A percentile compares a stretch with the other conserved stretches of the same genome.
Evolutionary conservation across 1,140 invertebrate species (phyloP).

Genomic region (Homarus americanus): DNA sequence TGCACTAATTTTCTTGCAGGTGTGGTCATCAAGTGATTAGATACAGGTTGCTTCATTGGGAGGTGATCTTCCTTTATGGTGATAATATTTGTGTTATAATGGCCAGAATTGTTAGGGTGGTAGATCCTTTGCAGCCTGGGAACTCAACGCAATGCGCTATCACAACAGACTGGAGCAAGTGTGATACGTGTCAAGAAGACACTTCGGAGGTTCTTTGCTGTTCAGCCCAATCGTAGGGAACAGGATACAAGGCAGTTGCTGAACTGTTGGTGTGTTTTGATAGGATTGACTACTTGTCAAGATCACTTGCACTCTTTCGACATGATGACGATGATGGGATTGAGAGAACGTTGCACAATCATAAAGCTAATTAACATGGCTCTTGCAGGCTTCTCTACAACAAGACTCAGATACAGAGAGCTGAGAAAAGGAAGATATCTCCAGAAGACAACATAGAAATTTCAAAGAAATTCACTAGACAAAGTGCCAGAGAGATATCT

Average conservation of each 20-base stretch:
- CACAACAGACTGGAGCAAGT: slow-evolving; percentile 10
- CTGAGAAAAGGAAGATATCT: neutral
- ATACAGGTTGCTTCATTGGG: neutral
- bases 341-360: slow-evolving; percentile 21
- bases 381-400: slow-evolving; percentile 19
- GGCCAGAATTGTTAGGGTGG: neutral
- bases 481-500: slow-evolving; percentile 5
- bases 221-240: neutral
- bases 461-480: slow-evolving; percentile 1
- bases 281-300: slow-evolving; percentile 15
- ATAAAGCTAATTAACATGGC: slow-evolving; percentile 36
- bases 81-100: neutral
- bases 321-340: slow-evolving; percentile 8
- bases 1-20: neutral
- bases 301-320: neutral
- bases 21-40: neutral
- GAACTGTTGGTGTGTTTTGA: neutral
- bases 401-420: slow-evolving; percentile 21
- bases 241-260: slow-evolving; percentile 5
- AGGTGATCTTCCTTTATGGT: neutral
- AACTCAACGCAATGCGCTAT: neutral
- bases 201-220: slow-evolving; percentile 4
- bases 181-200: neutral
- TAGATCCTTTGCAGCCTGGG: neutral
- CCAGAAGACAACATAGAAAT: neutral